These are phyloP conservation scores for Strix aluco DNA, from an alignment of 2,113 vertebrate species.

Conservation along the genomic window DNA sequence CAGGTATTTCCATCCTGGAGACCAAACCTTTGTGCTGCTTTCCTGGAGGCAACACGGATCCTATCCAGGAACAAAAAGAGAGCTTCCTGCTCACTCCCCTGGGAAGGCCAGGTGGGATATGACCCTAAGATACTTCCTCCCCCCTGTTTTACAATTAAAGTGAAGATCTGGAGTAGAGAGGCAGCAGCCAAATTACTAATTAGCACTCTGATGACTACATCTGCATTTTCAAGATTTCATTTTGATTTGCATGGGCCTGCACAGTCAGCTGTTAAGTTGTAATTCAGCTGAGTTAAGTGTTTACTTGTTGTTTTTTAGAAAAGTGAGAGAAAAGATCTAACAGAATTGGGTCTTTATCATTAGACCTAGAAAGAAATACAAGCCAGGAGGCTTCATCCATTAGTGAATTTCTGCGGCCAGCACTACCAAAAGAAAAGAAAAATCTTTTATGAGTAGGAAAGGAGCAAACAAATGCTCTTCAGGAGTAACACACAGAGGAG, in stretches of 20 bases:
- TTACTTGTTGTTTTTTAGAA: neutral
- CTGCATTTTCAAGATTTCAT: conserved; percentile 34
- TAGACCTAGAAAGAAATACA: neutral
- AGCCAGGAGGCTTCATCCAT: neutral
- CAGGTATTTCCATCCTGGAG: neutral
- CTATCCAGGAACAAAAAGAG: neutral
- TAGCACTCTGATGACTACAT: conserved; percentile 43
- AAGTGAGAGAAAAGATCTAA: neutral
- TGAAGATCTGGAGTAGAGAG: conserved; percentile 11
- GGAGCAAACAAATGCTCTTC: neutral
- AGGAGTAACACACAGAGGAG: neutral
- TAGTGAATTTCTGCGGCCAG: neutral
- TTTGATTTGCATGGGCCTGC: conserved; percentile 41
- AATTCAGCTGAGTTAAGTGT: conserved; percentile 31
- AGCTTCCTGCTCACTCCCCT: neutral
- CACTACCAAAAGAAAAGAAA: neutral
- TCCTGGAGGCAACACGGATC: neutral
- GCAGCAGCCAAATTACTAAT: conserved; percentile 42
- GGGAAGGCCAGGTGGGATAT: neutral
- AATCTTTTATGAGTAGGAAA: neutral
- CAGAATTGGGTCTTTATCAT: neutral
- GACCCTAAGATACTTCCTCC: neutral
- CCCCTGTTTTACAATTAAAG: neutral
- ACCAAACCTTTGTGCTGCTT: neutral
- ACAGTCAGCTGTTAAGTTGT: conserved; percentile 35